Conservation (phyloP, 2,888 invertebrate genomes). For the Odontocerum albicorne region DNA sequence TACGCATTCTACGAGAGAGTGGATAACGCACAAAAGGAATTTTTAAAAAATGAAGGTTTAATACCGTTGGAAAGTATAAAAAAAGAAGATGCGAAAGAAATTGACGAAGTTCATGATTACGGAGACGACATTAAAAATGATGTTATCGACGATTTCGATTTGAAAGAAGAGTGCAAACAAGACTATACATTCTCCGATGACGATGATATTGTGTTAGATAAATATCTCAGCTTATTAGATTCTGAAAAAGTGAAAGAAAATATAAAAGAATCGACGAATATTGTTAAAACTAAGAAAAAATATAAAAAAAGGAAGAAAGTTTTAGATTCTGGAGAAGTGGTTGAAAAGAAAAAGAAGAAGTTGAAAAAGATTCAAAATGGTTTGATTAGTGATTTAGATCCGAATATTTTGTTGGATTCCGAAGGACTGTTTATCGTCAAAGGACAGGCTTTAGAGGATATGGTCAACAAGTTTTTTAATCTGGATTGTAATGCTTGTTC, state of each 20-base stretch:
- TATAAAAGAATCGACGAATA: background rate
- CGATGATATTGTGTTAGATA: constrained; percentile 1
- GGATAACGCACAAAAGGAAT: background rate
- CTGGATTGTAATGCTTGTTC: constrained; percentile 4
- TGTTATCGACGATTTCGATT: background rate
- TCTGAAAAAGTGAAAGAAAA: background rate
- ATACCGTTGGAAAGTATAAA: background rate
- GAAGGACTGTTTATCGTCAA: constrained; percentile 5
- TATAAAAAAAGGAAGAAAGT: background rate
- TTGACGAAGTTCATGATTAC: background rate
- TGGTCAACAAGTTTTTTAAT: constrained; percentile 3
- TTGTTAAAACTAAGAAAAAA: background rate
- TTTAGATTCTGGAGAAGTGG: background rate
- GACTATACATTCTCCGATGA: background rate
- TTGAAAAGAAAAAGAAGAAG: background rate
- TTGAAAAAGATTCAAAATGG: background rate
- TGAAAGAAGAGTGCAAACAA: no score
- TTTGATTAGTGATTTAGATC: background rate
- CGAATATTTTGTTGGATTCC: background rate
- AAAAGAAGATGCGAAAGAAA: background rate
- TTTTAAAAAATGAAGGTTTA: background rate
- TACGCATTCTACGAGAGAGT: constrained; percentile 6
- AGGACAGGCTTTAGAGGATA: background rate
- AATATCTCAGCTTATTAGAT: background rate
- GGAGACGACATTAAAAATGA: background rate